Conservation (phyloP, 2,113 vertebrate species). For the Triplophysa siluroides region DNA sequence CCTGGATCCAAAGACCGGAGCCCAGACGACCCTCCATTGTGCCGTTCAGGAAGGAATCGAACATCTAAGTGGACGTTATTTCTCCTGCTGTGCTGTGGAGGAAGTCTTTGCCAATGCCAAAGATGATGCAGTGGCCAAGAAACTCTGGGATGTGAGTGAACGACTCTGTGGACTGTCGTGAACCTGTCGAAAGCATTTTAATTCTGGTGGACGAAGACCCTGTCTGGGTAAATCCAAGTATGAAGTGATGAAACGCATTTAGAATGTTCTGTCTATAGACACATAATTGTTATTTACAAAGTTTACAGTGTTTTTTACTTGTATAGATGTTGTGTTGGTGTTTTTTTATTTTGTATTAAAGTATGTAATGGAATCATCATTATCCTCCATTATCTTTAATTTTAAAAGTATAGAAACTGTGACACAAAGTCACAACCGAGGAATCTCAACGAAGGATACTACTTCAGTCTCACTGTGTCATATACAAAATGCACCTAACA, state of each 20-base stretch:
- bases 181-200: conserved; percentile 2
- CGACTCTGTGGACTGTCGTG: conserved; percentile 59
- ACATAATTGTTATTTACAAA: neutral
- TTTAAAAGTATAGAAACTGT: too few relatives aligned
- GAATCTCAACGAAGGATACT: too few relatives aligned
- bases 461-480: neutral
- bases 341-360: conserved; percentile 45
- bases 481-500: neutral
- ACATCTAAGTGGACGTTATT: conserved; percentile 67
- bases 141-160: conserved; percentile 71
- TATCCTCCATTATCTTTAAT: neutral
- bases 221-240: neutral
- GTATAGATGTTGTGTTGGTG: neutral
- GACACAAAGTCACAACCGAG: too few relatives aligned
- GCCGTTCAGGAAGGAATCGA: conserved; percentile 69
- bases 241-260: conserved; percentile 8
- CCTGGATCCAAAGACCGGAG: conserved; percentile 64
- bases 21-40: conserved; percentile 74
- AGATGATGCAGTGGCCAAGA: conserved; percentile 59
- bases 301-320: neutral
- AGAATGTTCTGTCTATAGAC: neutral
- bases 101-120: conserved; percentile 52
- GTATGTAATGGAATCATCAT: neutral
- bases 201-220: neutral
- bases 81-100: conserved; percentile 64